Percentiles rank a stretch among this genome's conserved stretches.
These are phyloP conservation scores for Gonioctena quinquepunctata DNA, from an alignment of 1,140 invertebrate genomes.

Conservation along the genomic window DNA sequence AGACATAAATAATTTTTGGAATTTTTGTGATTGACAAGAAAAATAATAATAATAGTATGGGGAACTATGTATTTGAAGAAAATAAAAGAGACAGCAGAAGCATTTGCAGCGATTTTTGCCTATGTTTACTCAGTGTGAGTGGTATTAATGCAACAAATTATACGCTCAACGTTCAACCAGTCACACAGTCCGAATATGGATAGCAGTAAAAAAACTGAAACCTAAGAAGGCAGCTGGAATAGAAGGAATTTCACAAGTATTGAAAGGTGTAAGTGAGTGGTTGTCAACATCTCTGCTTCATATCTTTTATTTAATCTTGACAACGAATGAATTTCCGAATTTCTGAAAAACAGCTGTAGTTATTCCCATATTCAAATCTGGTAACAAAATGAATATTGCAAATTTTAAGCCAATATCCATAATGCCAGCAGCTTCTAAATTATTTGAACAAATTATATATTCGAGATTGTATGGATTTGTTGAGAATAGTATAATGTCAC, in stretches of 20 bases:
- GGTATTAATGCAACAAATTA: neutral
- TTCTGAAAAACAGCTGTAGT: neutral
- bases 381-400: neutral
- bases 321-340: neutral
- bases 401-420: neutral
- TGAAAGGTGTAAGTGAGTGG: neutral
- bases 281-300: neutral
- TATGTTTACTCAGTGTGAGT: neutral
- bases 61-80: neutral
- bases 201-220: neutral
- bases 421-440: neutral
- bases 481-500: too few relatives aligned
- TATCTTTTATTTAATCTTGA: neutral
- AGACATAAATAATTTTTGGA: neutral
- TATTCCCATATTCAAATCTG: neutral
- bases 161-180: neutral
- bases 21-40: neutral
- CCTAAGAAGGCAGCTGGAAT: neutral
- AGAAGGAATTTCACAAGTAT: neutral
- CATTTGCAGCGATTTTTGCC: neutral
- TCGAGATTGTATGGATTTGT: neutral
- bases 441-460: neutral
- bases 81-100: neutral
- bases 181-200: neutral
- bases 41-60: neutral